phyloP scores from a whole-genome alignment of 2,797 vertebrate genomes.

The Lepilemur ruficaudatus region DNA sequence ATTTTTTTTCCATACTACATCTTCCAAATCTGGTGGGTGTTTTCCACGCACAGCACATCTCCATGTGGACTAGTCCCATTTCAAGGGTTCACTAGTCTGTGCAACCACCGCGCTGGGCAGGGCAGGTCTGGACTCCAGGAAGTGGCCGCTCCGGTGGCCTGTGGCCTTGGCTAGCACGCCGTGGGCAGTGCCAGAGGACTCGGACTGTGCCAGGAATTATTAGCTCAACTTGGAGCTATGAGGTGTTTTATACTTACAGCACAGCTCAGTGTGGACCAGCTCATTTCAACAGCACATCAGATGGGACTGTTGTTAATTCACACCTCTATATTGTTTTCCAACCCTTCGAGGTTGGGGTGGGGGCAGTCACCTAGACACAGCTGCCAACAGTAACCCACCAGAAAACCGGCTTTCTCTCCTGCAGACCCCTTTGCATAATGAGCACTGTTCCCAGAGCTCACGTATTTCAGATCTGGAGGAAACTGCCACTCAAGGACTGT shows the following conservation, averaged over 20 bases:
- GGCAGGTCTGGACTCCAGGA: too few species aligned
- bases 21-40: not conserved
- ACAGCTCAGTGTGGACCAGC: not conserved
- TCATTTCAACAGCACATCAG: not conserved
- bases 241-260: not conserved
- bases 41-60: not conserved
- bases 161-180: not conserved
- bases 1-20: too few species aligned
- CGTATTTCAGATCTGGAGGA: fast-evolving
- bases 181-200: too few species aligned
- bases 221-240: not conserved
- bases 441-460: fast-evolving
- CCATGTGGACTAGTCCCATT: fast-evolving
- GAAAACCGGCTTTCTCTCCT: too few species aligned
- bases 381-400: not conserved
- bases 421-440: fast-evolving
- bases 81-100: not conserved
- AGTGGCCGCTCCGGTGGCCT: fast-evolving
- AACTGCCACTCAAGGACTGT: too few species aligned
- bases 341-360: not conserved
- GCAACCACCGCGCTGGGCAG: fast-evolving
- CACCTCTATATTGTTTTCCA: not conserved
- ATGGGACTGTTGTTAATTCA: not conserved
- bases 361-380: not conserved
- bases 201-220: too few species aligned